Conservation (phyloP, 64 coral and sea anemone species). For the Dendronephthya gigantea region DNA sequence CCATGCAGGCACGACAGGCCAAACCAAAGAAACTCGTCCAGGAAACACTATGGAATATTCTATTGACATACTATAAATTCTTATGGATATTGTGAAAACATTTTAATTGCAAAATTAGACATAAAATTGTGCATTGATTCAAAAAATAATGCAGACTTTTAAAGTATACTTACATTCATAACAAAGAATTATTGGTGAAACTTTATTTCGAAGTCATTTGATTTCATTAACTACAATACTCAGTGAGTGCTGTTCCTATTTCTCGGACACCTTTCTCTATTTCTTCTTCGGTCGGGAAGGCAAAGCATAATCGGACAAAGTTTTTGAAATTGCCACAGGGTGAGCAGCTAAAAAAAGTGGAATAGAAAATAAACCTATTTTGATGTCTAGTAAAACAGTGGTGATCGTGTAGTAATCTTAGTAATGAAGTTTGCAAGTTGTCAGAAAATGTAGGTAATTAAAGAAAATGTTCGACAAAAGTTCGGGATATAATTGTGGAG, state of each 20-base stretch:
- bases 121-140: no score
- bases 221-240: neutral
- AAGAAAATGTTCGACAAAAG: no score
- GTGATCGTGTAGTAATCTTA: no score
- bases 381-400: no score
- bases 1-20: neutral
- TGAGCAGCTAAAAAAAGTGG: neutral
- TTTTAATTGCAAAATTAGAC: no score
- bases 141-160: neutral
- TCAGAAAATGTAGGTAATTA: no score
- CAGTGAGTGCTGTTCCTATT: neutral
- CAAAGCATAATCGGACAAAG: neutral
- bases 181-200: neutral
- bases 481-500: no score
- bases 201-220: no score
- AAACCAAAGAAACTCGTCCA: slow-evolving; percentile 1
- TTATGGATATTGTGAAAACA: neutral
- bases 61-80: neutral
- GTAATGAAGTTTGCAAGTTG: no score
- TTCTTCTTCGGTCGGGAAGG: neutral
- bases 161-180: neutral
- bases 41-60: slow-evolving; percentile 3
- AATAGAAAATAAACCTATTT: neutral
- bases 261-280: neutral
- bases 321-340: neutral